A percentile compares a stretch with the other conserved stretches of the same genome.
These are phyloP conservation scores for Chymomyza caudatula DNA, from an alignment of 2,888 invertebrate species.

Conservation along the genomic window DNA sequence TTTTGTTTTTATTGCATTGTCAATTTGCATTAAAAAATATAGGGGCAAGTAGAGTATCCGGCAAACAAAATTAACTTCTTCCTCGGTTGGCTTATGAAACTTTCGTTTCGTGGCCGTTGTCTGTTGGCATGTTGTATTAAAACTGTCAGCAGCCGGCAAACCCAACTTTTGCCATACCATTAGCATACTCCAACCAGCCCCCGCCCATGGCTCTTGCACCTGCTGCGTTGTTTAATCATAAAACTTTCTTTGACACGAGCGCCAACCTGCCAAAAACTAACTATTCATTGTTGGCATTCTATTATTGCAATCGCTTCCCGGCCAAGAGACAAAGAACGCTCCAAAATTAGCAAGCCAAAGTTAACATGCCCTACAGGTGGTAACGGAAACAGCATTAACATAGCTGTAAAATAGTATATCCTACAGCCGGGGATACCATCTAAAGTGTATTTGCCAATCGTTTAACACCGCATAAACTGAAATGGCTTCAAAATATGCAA, in stretches of 20 bases:
- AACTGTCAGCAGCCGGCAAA: constrained; percentile 51
- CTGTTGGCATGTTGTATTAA: constrained; percentile 49
- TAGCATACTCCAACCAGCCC: neutral
- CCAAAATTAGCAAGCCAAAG: neutral
- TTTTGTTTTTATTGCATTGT: constrained; percentile 9
- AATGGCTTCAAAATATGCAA: neutral
- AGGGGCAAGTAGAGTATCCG: constrained; percentile 1
- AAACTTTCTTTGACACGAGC: constrained; percentile 5
- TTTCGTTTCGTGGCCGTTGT: constrained; percentile 7
- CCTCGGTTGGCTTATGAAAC: constrained; percentile 17
- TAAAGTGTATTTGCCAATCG: neutral
- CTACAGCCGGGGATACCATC: neutral
- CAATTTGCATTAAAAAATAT: constrained; percentile 30
- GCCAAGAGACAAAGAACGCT: neutral
- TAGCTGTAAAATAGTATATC: too few relatives aligned
- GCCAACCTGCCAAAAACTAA: neutral
- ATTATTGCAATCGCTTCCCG: neutral
- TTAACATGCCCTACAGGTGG: neutral
- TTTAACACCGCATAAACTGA: neutral
- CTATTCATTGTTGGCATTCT: neutral
- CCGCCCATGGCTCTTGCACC: neutral
- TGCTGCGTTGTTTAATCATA: constrained; percentile 2
- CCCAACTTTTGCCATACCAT: neutral
- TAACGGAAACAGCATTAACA: too few relatives aligned
- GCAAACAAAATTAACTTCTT: constrained; percentile 35